These are phyloP conservation scores for Alosa sapidissima DNA, from an alignment of 2,797 vertebrate genomes.

Conservation along the genomic window DNA sequence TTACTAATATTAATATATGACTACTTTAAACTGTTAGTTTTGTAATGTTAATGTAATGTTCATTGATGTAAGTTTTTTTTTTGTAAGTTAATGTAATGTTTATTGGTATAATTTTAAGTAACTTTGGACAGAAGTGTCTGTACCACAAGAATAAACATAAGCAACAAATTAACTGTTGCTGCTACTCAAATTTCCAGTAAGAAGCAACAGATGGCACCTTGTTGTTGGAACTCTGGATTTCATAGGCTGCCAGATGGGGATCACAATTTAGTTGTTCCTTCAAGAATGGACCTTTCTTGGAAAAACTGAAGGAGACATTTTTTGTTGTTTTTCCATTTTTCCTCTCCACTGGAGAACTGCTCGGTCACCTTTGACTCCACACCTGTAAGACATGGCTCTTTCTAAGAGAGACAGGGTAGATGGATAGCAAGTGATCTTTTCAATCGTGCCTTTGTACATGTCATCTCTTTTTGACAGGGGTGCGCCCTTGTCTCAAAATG, in stretches of 20 bases:
- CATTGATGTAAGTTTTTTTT: too few species aligned
- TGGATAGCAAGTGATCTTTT: background rate
- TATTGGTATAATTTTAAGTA: too few species aligned
- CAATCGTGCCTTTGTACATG: slow-evolving; percentile 18
- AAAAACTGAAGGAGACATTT: background rate
- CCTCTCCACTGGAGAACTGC: background rate
- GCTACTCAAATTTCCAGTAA: background rate
- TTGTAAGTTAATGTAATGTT: too few species aligned
- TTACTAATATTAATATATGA: too few species aligned
- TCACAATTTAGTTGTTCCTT: background rate
- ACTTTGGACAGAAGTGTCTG: too few species aligned
- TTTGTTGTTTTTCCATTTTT: background rate
- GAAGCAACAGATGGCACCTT: background rate
- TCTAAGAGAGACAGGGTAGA: slow-evolving; percentile 16
- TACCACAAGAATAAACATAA: too few species aligned
- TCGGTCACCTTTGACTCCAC: slow-evolving; percentile 34
- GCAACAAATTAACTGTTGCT: too few species aligned
- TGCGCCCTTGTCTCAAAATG: background rate
- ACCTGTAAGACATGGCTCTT: slow-evolving; percentile 19
- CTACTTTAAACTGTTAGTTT: too few species aligned
- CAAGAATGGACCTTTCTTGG: background rate
- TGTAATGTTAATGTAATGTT: too few species aligned
- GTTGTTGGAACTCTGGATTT: background rate
- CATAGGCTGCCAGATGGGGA: background rate
- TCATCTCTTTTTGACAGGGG: background rate